Evolutionary conservation across 1,140 invertebrate genomes (phyloP).

Genomic region (Glossosoma conforme): DNA sequence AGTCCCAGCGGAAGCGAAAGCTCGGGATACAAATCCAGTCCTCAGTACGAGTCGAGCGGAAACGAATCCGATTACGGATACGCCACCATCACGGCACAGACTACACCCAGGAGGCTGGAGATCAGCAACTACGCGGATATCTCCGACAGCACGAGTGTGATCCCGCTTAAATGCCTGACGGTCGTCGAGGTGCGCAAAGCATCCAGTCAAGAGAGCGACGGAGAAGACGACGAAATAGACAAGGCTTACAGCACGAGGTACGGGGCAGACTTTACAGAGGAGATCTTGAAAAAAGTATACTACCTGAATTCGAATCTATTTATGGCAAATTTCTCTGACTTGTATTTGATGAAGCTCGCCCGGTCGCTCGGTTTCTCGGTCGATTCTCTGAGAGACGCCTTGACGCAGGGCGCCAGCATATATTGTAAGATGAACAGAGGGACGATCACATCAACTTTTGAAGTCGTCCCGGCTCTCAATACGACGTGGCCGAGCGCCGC

Average conservation of each 20-base stretch:
- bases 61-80: conserved; percentile 56
- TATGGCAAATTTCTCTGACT: conserved; percentile 57
- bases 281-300: conserved; percentile 45
- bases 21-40: conserved; percentile 54
- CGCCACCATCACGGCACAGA: conserved; percentile 46
- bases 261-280: conserved; percentile 35
- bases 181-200: conserved; percentile 40
- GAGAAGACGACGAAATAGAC: conserved; percentile 36
- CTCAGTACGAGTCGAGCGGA: conserved; percentile 46
- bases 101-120: conserved; percentile 43
- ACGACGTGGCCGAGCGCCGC: conserved; percentile 61
- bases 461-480: conserved; percentile 60
- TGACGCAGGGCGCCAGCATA: conserved; percentile 55
- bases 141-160: conserved; percentile 38
- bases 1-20: conserved; percentile 52
- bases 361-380: conserved; percentile 47
- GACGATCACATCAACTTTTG: conserved; percentile 44
- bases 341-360: conserved; percentile 53
- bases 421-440: conserved; percentile 50
- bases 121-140: conserved; percentile 38
- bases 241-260: conserved; percentile 35
- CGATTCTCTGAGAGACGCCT: conserved; percentile 44
- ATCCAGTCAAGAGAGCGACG: conserved; percentile 37
- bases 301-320: conserved; percentile 59
- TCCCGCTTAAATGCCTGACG: conserved; percentile 45